phyloP scores from a whole-genome alignment of 53 echinoderm and acorn worm genomes.

The Arbacia lixula region DNA sequence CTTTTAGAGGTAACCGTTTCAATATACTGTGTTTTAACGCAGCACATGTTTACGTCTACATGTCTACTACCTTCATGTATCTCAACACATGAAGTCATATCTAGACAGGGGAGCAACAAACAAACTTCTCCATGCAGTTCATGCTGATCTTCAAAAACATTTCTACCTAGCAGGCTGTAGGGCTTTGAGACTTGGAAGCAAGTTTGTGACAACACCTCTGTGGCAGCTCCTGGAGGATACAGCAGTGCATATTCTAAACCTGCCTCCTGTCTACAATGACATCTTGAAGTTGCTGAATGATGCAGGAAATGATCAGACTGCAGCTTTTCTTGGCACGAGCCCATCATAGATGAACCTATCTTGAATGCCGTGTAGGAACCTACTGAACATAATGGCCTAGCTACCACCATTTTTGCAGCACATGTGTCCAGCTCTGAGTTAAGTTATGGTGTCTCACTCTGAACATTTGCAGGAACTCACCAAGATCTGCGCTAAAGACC shows the following conservation, averaged over 20 bases:
- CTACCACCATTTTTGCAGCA: neutral
- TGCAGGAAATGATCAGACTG: neutral
- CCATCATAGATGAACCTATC: neutral
- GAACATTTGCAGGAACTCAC: neutral
- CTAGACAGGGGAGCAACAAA: slow-evolving; percentile 16
- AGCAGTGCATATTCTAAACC: slow-evolving; percentile 1
- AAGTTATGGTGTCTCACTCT: slow-evolving; percentile 3
- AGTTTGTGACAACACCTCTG: neutral
- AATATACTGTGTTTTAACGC: slow-evolving; percentile 25
- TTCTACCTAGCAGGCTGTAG: slow-evolving; percentile 17
- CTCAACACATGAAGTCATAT: neutral
- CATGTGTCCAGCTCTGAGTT: neutral
- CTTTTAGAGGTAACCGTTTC: slow-evolving; percentile 30
- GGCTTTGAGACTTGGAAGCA: slow-evolving; percentile 13
- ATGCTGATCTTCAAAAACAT: neutral
- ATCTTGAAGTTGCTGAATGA: neutral
- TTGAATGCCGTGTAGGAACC: neutral
- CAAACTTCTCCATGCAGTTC: neutral
- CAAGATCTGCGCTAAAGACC: too few relatives aligned
- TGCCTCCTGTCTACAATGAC: neutral
- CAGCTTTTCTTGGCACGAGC: neutral
- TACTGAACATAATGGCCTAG: neutral
- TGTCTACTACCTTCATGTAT: slow-evolving; percentile 6
- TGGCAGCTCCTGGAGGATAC: neutral
- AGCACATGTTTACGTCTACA: neutral